phyloP scores from a whole-genome alignment of 2,797 vertebrate genomes.

The Dermochelys coriacea region DNA sequence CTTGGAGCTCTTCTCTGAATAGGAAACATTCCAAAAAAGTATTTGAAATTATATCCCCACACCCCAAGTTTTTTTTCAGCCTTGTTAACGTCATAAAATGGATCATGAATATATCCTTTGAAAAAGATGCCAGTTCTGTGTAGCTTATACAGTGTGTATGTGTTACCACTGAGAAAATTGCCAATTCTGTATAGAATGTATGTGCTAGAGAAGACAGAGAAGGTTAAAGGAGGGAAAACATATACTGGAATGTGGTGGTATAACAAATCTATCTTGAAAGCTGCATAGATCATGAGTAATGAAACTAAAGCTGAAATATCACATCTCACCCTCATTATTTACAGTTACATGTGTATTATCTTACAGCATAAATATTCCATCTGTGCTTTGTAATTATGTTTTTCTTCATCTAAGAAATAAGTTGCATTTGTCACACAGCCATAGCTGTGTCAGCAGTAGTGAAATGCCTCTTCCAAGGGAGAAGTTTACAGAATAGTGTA shows the following conservation, averaged over 20 bases:
- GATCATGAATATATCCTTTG: conserved; percentile 49
- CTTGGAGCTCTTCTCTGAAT: conserved; percentile 48
- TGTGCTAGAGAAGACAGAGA: conserved; percentile 26
- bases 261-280: conserved; percentile 70
- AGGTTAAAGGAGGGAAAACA: conserved; percentile 56
- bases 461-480: conserved; percentile 65
- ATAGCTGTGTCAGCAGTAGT: conserved; percentile 61
- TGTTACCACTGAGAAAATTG: conserved; percentile 37
- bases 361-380: conserved; percentile 73
- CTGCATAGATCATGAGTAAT: conserved; percentile 65
- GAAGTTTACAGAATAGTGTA: conserved; percentile 62
- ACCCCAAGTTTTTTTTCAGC: conserved; percentile 32
- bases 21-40: neutral
- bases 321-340: conserved; percentile 64
- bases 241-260: conserved; percentile 57
- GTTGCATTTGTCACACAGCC: conserved; percentile 67
- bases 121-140: conserved; percentile 18
- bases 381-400: conserved; percentile 61
- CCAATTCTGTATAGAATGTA: neutral
- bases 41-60: conserved; percentile 33
- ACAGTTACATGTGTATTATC: conserved; percentile 71
- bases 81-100: conserved; percentile 50
- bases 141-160: neutral
- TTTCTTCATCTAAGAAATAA: conserved; percentile 70
- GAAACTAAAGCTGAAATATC: conserved; percentile 70